Evolutionary conservation across 2,888 invertebrate species (phyloP), one percentile per base, ranked within the genome.

Genomic region (Eupsilia transversa): DNA sequence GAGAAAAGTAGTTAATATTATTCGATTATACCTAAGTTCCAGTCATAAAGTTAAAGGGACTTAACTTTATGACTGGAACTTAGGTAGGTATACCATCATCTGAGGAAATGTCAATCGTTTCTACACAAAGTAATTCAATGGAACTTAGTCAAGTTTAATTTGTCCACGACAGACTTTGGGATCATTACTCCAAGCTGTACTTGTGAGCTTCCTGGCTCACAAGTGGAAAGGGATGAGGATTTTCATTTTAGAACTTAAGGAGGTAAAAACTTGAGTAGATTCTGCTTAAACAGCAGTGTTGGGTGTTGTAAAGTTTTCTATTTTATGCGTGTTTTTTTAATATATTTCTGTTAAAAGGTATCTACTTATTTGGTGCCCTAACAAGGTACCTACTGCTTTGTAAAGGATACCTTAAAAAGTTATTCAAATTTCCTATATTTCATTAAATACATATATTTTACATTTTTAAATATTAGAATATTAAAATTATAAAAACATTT

Each of bases 81-180:
- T n/a, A n/a, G n/a, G n/a, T n/a, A n/a, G n/a, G n/a, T n/a, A n/a
- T 81, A 84, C 84, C 83, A 87, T 86, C 83, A 86, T 88, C 85
- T 79, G 65, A 73, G 80, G 80, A 82, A 90, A 87, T 77, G 85
- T 72, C 78, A 84, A 80, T 86, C 84, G 83, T 88, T 90, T 83
- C 85, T 72, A 82, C 86, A 88, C 88, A 91, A 91, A 90, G 85
- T 91, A 88, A 88, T 91, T 90, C 90, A 91, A 91, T 91, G 87
- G 74, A 89, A 87, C 86, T 82, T 84, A 35, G 80, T 85, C 71
- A 88, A 91, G 89, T 92, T 89, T 86, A 89, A 90, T 91, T 89
- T 86, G 87, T 87, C 84, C 79, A 82, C 72, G 84, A 78, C 79
- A 77, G 59, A 78, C 79, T 84, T 84, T 46, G 69, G 63, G 78